phyloP scores from a whole-genome alignment of 2,797 vertebrate species.

The Amblyopsis hoosieri region DNA sequence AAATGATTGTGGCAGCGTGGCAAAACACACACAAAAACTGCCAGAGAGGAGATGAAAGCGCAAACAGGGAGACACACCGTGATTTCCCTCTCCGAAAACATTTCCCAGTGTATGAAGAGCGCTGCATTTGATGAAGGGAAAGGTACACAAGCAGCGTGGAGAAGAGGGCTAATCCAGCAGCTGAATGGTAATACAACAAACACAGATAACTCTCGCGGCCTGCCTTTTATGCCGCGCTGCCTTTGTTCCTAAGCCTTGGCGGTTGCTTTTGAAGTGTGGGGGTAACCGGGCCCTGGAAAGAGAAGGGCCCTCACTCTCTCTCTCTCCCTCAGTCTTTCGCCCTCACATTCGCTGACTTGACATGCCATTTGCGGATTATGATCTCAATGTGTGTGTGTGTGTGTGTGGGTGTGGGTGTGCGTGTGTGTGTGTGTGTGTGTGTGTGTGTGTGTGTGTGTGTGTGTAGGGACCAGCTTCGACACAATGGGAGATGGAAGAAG shows the following conservation, averaged over 20 bases:
- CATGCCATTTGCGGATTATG: conserved; percentile 83
- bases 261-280: conserved; percentile 85
- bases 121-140: conserved; percentile 60
- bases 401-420: conserved; percentile 7
- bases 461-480: neutral
- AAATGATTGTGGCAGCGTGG: conserved; percentile 41
- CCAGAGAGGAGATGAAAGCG: conserved; percentile 43
- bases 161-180: conserved; percentile 63
- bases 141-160: conserved; percentile 64
- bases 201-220: conserved; percentile 74
- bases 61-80: conserved; percentile 13
- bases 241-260: conserved; percentile 82
- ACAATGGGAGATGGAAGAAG: neutral
- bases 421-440: conserved; percentile 1
- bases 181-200: conserved; percentile 72
- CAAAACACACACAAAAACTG: conserved; percentile 34
- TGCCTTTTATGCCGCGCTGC: conserved; percentile 71
- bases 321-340: conserved; percentile 24
- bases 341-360: conserved; percentile 77
- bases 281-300: conserved; percentile 48
- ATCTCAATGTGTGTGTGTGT: conserved; percentile 63
- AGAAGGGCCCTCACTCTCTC: conserved; percentile 63
- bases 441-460: neutral
- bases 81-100: conserved; percentile 28
- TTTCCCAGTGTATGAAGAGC: conserved; percentile 42